Evolutionary conservation across 1,140 invertebrate genomes (phyloP).

Genomic region (Nomia melanderi): DNA sequence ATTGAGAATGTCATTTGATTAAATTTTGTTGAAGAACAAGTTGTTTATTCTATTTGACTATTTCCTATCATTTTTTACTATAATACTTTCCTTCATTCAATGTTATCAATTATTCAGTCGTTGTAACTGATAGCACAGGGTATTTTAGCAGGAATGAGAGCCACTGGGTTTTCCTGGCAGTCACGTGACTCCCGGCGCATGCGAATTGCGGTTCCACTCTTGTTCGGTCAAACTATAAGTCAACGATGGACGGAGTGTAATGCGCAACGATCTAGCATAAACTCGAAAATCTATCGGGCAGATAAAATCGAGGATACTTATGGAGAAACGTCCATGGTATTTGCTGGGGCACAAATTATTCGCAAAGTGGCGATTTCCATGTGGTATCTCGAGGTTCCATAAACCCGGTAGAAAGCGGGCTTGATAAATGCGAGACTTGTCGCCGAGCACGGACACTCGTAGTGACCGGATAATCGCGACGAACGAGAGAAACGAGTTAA

Average conservation of each 20-base stretch:
- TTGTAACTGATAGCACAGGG: not conserved
- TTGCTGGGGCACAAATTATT: not conserved
- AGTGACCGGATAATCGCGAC: not conserved
- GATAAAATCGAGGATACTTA: not conserved
- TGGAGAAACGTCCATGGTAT: not conserved
- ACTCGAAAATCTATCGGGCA: not conserved
- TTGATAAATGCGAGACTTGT: slow-evolving; percentile 18
- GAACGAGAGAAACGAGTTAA: slow-evolving; percentile 20
- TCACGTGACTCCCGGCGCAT: not conserved
- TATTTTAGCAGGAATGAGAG: not conserved
- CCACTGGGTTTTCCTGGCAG: not conserved
- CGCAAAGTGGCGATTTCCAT: not conserved
- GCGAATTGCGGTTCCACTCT: not conserved
- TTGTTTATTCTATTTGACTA: too few species aligned
- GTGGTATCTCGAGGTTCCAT: not conserved
- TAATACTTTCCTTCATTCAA: too few species aligned
- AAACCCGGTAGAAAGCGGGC: slow-evolving; percentile 16
- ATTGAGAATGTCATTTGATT: too few species aligned
- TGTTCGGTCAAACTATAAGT: not conserved
- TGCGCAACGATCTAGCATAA: not conserved
- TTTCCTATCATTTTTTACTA: too few species aligned
- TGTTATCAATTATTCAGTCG: not conserved
- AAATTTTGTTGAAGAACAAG: too few species aligned
- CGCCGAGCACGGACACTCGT: not conserved
- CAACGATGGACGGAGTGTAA: not conserved